Evolutionary conservation across 92 coral and sea anemone genomes (phyloP).

Genomic region (Porites evermanni): DNA sequence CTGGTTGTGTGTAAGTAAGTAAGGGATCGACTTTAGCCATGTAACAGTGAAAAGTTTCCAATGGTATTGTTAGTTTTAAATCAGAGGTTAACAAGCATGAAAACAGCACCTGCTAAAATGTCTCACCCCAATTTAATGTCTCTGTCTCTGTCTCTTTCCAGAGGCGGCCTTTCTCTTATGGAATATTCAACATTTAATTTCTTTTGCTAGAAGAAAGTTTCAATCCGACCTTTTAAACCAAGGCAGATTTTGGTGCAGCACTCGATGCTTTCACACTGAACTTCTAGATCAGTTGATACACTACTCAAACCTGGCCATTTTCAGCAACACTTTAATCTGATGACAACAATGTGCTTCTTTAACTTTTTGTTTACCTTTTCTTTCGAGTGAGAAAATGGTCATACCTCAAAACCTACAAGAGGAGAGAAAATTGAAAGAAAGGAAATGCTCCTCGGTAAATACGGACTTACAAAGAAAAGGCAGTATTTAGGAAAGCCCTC

Average conservation of each 20-base stretch:
- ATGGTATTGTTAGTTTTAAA: no score
- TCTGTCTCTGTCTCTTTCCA: constrained; percentile 26
- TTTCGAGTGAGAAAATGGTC: constrained; percentile 64
- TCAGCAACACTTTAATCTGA: constrained; percentile 27
- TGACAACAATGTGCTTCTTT: not conserved
- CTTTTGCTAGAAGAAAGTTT: constrained; percentile 51
- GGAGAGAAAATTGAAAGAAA: constrained; percentile 15
- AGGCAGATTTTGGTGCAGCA: constrained; percentile 42
- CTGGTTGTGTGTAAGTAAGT: no score
- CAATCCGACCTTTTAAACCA: constrained; percentile 45
- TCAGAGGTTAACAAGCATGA: constrained; percentile 8
- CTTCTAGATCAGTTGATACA: constrained; percentile 34
- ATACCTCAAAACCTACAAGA: constrained; percentile 44
- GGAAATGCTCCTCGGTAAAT: not conserved
- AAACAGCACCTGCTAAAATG: constrained; percentile 35
- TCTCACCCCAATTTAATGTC: constrained; percentile 51
- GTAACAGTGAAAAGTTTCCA: no score
- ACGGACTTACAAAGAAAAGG: constrained; percentile 52
- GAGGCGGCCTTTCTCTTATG: constrained; percentile 55
- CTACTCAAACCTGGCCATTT: no score
- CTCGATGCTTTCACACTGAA: constrained; percentile 37
- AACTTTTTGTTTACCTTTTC: constrained; percentile 18
- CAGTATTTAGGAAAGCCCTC: constrained; percentile 43
- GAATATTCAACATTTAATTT: constrained; percentile 31
- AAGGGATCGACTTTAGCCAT: no score